These are phyloP conservation scores for Stenolophus ochropezus DNA, from an alignment of 2,888 invertebrate species.

Conservation along the genomic window DNA sequence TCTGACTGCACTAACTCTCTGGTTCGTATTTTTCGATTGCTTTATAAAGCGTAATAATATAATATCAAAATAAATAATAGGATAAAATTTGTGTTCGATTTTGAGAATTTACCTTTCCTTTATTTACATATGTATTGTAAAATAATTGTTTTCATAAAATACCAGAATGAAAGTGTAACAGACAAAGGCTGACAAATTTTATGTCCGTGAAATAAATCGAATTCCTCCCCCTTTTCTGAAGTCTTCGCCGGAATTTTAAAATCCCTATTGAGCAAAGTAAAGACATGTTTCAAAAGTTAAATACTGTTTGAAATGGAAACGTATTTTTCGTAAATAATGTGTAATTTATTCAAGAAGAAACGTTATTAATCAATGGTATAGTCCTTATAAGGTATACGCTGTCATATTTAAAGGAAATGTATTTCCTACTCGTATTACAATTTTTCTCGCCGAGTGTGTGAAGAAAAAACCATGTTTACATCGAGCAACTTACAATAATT, in stretches of 20 bases:
- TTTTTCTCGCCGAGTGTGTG: constrained; percentile 13
- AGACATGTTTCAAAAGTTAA: constrained; percentile 11
- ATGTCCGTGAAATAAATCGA: neutral
- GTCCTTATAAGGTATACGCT: constrained; percentile 4
- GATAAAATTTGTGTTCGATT: too few species aligned
- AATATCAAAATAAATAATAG: too few species aligned
- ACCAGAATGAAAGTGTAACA: too few species aligned
- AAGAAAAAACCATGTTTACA: constrained; percentile 49
- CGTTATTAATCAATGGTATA: constrained; percentile 19
- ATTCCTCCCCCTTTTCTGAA: neutral
- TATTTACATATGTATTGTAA: too few species aligned
- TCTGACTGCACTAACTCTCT: too few species aligned
- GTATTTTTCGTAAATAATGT: constrained; percentile 1
- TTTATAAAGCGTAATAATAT: too few species aligned
- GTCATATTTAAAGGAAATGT: constrained; percentile 36
- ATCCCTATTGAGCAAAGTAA: neutral
- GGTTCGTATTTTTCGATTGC: too few species aligned
- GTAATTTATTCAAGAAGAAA: constrained; percentile 8
- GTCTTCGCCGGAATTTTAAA: neutral
- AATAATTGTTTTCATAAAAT: too few species aligned
- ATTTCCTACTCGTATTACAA: constrained; percentile 30
- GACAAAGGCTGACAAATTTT: neutral
- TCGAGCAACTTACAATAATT: constrained; percentile 55
- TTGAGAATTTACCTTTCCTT: too few species aligned
- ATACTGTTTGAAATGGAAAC: constrained; percentile 11